Conservation (phyloP, 2,113 vertebrate genomes). For the Strix uralensis region DNA sequence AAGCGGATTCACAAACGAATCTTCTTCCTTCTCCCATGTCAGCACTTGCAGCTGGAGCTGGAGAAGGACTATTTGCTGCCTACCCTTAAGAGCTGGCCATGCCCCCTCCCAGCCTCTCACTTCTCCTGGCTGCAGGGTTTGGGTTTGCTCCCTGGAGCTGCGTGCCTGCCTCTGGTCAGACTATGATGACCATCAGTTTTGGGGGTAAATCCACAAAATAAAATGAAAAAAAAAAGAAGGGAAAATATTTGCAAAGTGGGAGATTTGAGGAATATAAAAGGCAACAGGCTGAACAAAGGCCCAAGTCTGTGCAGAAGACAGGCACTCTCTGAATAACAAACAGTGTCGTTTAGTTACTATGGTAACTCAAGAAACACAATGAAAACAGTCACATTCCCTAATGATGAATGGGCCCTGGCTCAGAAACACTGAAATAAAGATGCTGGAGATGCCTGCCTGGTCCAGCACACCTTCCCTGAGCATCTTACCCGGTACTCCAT, state of each 20-base stretch:
- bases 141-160: slow-evolving; percentile 39
- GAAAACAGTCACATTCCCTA: slow-evolving; percentile 74
- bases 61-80: not conserved
- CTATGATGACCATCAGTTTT: slow-evolving; percentile 34
- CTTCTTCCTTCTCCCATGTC: not conserved
- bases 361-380: slow-evolving; percentile 77
- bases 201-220: not conserved
- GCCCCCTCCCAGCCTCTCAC: not conserved
- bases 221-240: not conserved
- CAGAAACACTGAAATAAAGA: slow-evolving; percentile 61
- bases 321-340: slow-evolving; percentile 83
- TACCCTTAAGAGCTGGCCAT: not conserved
- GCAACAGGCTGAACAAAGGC: slow-evolving; percentile 78
- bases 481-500: slow-evolving; percentile 86
- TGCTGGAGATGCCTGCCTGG: slow-evolving; percentile 3
- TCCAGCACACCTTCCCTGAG: not conserved
- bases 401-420: slow-evolving; percentile 69
- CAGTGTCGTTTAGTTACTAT: slow-evolving; percentile 80
- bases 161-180: slow-evolving; percentile 16
- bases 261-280: slow-evolving; percentile 72
- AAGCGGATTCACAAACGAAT: not conserved
- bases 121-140: not conserved
- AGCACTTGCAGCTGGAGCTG: not conserved
- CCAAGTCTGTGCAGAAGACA: slow-evolving; percentile 75
- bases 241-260: slow-evolving; percentile 58